Conservation (phyloP, 2,113 vertebrate genomes). For the Sturnira hondurensis region DNA sequence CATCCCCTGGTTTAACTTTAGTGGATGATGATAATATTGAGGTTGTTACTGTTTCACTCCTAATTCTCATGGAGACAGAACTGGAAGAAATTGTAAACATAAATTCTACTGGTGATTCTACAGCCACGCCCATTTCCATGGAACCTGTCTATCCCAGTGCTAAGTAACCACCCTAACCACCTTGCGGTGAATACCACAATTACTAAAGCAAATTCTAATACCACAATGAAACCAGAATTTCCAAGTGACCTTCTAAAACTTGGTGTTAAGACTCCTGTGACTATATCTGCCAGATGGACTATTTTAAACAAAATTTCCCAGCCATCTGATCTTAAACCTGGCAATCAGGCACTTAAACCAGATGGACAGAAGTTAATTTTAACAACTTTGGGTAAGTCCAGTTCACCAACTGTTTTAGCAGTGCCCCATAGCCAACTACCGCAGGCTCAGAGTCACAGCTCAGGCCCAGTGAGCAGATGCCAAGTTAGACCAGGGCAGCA, state of each 20-base stretch:
- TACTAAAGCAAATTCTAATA: conserved; percentile 80
- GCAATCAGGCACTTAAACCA: conserved; percentile 87
- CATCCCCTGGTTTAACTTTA: conserved; percentile 91
- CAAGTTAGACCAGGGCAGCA: conserved; percentile 87
- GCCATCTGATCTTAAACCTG: conserved; percentile 85
- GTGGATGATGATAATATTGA: conserved; percentile 91
- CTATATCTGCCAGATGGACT: conserved; percentile 92
- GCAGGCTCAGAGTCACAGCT: conserved; percentile 74
- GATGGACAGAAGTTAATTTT: conserved; percentile 96
- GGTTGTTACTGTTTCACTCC: conserved; percentile 82
- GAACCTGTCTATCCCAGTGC: conserved; percentile 76
- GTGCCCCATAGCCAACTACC: conserved; percentile 87
- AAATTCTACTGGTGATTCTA: conserved; percentile 73
- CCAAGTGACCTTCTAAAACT: conserved; percentile 89
- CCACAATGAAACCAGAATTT: conserved; percentile 81
- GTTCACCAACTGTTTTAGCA: conserved; percentile 92
- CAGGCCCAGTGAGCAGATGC: conserved; percentile 83
- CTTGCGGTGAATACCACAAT: conserved; percentile 70
- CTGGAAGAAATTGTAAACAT: conserved; percentile 86
- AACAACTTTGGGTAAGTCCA: conserved; percentile 91
- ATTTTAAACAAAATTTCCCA: conserved; percentile 93
- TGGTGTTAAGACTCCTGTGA: conserved; percentile 85
- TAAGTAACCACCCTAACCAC: conserved; percentile 81
- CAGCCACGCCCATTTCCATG: conserved; percentile 65
- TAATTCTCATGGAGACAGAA: conserved; percentile 86